Base-by-base conservation (phyloP, 2,797 vertebrate species). In the Sebastes nivosus region DNA sequence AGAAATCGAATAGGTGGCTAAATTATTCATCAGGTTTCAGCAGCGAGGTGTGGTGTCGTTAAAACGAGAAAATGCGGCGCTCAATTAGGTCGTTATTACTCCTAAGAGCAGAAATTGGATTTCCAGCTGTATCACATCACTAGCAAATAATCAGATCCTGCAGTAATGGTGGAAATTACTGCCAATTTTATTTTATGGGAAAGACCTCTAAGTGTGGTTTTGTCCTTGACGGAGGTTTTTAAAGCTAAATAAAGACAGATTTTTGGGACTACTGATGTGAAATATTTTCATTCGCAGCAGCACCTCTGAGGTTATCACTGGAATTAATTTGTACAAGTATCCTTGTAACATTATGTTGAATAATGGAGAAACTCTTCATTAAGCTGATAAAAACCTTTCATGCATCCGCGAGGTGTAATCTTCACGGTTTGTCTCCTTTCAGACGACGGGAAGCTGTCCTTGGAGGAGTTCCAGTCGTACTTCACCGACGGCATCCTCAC, bases 401-500 rank as follows among this genome's bases (percentile, higher is more conserved):
- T 3, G 46, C 16, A 11, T 58, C 20, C 6, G 20, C 32, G 20
- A 58, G 11, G 57, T 80, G 65, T 83, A 8, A 74, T 59, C 70
- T 87, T 74, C 14, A 59, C 1, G 5, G 12, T 75, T 76, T 71
- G 38, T 87, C 52, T 85, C 24, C 72, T 90, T 77, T 75, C 95
- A 98, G 98, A 99, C 59, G 98, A 99, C 1, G 98, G 98, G 76
- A 98, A 98, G 86, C 95, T 99, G 85, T 98, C 97, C 29, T 95
- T 98, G 90, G 97, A 98, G 89, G 98, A 99, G 92, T 99, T 99
- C 95, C 97, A 97, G 95, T 97, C 97, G 7, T 98, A 97, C 88
- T 99, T 98, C 61, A 91, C 97, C 0, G 98, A 99, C 27, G 97
- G 97, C n/a, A 96, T 99, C 93, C 97, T 99, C 83, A 97, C 96